Percentiles rank a stretch among this genome's conserved stretches.
phyloP scores from a whole-genome alignment of 2,797 vertebrate species.

The Fistularia commersonii region DNA sequence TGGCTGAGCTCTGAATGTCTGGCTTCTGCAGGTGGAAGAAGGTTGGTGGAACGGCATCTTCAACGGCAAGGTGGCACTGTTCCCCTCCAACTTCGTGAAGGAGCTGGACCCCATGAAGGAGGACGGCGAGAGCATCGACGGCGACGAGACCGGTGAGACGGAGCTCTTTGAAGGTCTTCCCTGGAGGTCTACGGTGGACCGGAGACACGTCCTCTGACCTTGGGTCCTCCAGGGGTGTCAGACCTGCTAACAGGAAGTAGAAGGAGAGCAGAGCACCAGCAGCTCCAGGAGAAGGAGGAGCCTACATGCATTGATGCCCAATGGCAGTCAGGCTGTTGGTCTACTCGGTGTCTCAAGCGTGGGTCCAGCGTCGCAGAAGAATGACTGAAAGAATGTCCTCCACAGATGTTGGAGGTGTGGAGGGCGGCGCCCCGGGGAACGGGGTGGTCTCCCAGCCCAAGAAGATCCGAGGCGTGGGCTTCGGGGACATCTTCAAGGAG shows the following conservation, averaged over 20 bases:
- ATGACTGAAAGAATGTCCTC: no score
- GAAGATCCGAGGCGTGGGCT: conserved; percentile 90
- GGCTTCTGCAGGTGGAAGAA: conserved; percentile 85
- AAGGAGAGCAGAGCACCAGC: no score
- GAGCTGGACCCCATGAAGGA: conserved; percentile 81
- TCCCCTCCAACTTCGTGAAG: conserved; percentile 96
- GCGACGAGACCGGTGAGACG: conserved; percentile 80
- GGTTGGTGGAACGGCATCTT: conserved; percentile 92
- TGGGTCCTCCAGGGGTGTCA: no score
- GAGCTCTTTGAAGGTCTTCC: no score
- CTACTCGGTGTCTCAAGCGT: no score
- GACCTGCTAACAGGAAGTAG: no score
- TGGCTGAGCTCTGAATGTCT: neutral
- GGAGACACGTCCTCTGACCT: no score
- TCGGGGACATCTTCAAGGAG: conserved; percentile 95
- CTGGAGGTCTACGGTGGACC: no score
- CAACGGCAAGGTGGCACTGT: conserved; percentile 85
- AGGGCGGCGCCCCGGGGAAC: conserved; percentile 62
- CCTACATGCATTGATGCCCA: no score
- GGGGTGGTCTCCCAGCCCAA: conserved; percentile 85
- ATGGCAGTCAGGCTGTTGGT: no score
- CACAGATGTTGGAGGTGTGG: conserved; percentile 66
- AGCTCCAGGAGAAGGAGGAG: no score
- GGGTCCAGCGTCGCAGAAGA: no score
- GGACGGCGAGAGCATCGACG: conserved; percentile 78